Base-by-base conservation (phyloP, 2,888 invertebrate species). In the Philhelius pedissequus region DNA sequence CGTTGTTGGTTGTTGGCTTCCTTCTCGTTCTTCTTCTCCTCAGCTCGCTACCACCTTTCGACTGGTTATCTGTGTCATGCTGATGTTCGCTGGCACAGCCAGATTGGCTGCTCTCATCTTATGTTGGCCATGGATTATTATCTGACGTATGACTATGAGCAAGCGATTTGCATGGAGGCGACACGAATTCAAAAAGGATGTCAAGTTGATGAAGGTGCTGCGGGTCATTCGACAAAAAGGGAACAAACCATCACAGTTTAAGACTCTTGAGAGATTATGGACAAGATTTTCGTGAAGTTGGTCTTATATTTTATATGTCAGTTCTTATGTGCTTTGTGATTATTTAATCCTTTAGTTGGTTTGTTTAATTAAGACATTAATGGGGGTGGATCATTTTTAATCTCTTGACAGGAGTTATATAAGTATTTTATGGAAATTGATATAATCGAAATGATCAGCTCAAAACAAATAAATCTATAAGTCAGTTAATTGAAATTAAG, bases 141-240 rank as follows among this genome's bases (percentile, higher is more conserved):
- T 77, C 73, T 82, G 77, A 69, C 77, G 73, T 69, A 43, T 71
- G 74, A 68, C 68, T 69, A 43, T 71, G 74, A 68, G 68, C 77
- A 82, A 73, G 60, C 71, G 77, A 77, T 77, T 73, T 82, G 82
- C 73, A 77, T 82, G 77, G 54, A 82, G 77, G 77, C 71, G 82
- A 77, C 77, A 82, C 52, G 43, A 62, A 77, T 77, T 62, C 62
- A 68, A 77, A 68, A 77, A 78, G 71, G 82, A 82, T 77, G 60
- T 77, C 82, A 73, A 78, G 77, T 71, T 70, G 69, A 70, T 70
- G 56, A 54, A 50, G 81, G 76, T 80, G 75, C 48, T 50, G 75
- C 22, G 76, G 43, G 52, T 20, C 25, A 32, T 45, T 38, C 11
- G 35, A 35, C 32, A 7, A 38, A 45, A 56, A 20, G 38, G 43